Evolutionary conservation across 2,113 vertebrate species (phyloP).

Genomic region (Baryphthengus martii): DNA sequence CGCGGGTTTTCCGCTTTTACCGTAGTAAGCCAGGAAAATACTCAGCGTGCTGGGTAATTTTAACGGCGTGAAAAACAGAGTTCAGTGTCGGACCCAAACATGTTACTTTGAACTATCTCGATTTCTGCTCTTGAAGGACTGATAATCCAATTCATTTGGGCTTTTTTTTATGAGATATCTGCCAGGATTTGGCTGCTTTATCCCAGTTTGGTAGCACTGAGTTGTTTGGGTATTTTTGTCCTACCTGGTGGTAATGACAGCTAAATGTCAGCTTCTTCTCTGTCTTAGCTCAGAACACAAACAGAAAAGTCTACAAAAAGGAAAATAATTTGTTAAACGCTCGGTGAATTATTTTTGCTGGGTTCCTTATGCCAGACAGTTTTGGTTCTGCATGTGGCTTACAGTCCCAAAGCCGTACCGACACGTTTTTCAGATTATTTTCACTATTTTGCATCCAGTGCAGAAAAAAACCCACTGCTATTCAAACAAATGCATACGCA

Average conservation of each 20-base stretch:
- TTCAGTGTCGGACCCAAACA: neutral
- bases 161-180: neutral
- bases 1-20: neutral
- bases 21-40: neutral
- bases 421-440: neutral
- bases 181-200: neutral
- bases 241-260: conserved; percentile 1
- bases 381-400: conserved; percentile 8
- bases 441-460: conserved; percentile 10
- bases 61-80: neutral
- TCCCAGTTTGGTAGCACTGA: conserved; percentile 17
- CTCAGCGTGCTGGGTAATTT: neutral
- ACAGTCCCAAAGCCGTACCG: neutral
- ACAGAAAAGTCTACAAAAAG: conserved; percentile 24
- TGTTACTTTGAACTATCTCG: neutral
- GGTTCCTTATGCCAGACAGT: neutral
- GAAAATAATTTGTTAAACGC: neutral
- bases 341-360: neutral
- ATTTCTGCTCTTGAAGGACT: neutral
- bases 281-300: neutral
- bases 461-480: conserved; percentile 31
- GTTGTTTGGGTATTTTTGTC: neutral
- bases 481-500: conserved; percentile 40
- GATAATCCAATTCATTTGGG: neutral
- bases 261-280: conserved; percentile 33